Conservation (phyloP, 2,888 invertebrate species). For the Ectemnius lituratus region DNA sequence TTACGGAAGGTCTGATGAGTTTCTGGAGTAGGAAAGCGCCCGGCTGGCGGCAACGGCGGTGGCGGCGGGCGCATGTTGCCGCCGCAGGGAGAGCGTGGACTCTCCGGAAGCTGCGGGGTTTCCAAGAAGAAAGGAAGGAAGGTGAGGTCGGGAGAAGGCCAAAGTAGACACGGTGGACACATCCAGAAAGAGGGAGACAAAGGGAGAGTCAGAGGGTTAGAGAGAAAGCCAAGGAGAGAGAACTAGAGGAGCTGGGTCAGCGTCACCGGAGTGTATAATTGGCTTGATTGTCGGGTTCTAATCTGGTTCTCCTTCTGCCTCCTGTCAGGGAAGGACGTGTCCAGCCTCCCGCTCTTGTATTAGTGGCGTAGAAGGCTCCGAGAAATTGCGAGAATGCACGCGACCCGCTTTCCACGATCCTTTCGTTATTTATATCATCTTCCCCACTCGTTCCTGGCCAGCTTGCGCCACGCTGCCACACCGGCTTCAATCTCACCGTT, state of each 20-base stretch:
- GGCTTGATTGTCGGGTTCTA: slow-evolving; percentile 77
- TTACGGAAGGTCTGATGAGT: slow-evolving; percentile 75
- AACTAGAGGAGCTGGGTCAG: slow-evolving; percentile 72
- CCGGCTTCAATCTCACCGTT: neutral
- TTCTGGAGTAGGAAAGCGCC: slow-evolving; percentile 69
- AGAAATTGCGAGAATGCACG: slow-evolving; percentile 52
- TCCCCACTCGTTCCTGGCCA: slow-evolving; percentile 26
- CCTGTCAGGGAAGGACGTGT: slow-evolving; percentile 63
- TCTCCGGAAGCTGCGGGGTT: slow-evolving; percentile 45
- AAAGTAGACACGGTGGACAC: slow-evolving; percentile 29
- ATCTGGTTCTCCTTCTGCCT: slow-evolving; percentile 72
- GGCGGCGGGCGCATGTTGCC: no score
- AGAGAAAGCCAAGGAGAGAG: slow-evolving; percentile 41
- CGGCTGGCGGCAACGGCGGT: slow-evolving; percentile 16
- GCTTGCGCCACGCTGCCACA: slow-evolving; percentile 28
- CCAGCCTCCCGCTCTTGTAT: slow-evolving; percentile 47
- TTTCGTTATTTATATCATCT: slow-evolving; percentile 65
- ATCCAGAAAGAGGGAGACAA: slow-evolving; percentile 52
- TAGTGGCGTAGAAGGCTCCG: slow-evolving; percentile 35
- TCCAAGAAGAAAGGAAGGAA: slow-evolving; percentile 46
- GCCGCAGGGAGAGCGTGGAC: slow-evolving; percentile 46
- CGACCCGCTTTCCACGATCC: slow-evolving; percentile 55
- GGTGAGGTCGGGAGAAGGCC: slow-evolving; percentile 63
- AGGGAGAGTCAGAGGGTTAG: slow-evolving; percentile 50
- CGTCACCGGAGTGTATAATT: slow-evolving; percentile 77